Base-by-base conservation (phyloP, 2,888 invertebrate species). In the Aplocera efformata region DNA sequence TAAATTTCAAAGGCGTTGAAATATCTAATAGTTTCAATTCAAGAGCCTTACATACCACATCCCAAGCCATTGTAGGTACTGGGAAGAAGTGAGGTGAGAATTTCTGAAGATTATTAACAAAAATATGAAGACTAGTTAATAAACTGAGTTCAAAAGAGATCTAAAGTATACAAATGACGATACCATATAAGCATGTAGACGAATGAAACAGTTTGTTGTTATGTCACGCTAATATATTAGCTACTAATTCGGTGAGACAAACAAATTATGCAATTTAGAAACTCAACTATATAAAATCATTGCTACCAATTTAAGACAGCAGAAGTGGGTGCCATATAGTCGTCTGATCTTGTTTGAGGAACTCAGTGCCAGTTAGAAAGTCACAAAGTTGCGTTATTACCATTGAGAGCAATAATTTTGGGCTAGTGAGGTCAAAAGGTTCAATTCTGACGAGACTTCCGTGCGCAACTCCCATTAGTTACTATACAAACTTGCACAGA, bases 351-450 rank as follows among this genome's bases (percentile, higher is more conserved):
- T 17, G 13, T 17, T 17, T 17, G 13, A 17, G 56, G 52, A 54
- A 53, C 62, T 63, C 63, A 67, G 70, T 72, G 72, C 60, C 56
- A 60, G 70, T 79, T 79, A 79, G 81, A 83, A 83, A 83, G 82
- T 72, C 49, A 53, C 67, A 63, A 32, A 29, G 23, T 42, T 40
- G 33, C 40, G 25, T 70, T 71, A 68, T 67, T 66, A 67, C 67
- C 66, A 73, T 72, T 69, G 70, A 64, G 60, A 61, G 55, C 62
- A 66, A 73, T 72, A 72, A 72, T 67, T 67, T 61, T 42, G 48
- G 37, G 48, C 55, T 49, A 46, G 49, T 55, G 60, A 69, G 73
- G 73, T 77, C 62, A 42, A 64, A 60, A 63, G 63, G 70, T 68
- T 61, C 63, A 60, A 53, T 58, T 53, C 58, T 58, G 58, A 51